Evolutionary conservation across 2,797 vertebrate species (phyloP), one percentile per base, ranked within the genome.

Genomic region (Erpetoichthys calabaricus): DNA sequence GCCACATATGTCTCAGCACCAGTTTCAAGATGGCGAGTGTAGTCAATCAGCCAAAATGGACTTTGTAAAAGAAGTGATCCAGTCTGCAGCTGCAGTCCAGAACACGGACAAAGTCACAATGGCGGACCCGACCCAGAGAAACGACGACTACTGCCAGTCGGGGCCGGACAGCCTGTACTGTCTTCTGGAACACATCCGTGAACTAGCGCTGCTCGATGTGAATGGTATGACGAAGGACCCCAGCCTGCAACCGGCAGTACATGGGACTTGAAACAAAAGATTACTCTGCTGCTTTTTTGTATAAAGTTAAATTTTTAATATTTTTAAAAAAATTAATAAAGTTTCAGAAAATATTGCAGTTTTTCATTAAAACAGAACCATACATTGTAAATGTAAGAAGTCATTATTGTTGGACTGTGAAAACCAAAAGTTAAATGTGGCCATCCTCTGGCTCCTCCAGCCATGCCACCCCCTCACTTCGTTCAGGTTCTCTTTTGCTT

Each of bases 101-200:
- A 77, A 81, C 65, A 84, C 75, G 0, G 70, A 76, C 2, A 75
- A 59, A 1, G 65, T 57, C 49, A 45, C 51, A 59, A 42, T 3
- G 1, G 70, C 80, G 6, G 62, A 62, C 53, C 61, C 83, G 42
- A 82, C 80, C 65, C 79, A 70, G 59, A 88, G 91, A 44, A 85
- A 85, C 51, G 65, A 45, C 43, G 73, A 93, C 68, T 99, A 89
- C 70, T 61, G 82, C 56, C 96, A 99, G 72, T 96, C 85, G 51
- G 86, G 77, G 62, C 78, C 73, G 0, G 76, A 73, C 1, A 97
- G 89, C 56, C 80, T 98, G 0, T 98, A 98, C 73, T 76, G 77
- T 0, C 64, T 98, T 42, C 77, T 99, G 65, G 90, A 98, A 75
- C 90, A 99, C 73, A 83, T 98, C 41, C 73, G 81, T 45, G 91